Percentiles rank a stretch among this genome's conserved stretches.
phyloP scores from a whole-genome alignment of 2,113 vertebrate species.

The Nerophis ophidion region DNA sequence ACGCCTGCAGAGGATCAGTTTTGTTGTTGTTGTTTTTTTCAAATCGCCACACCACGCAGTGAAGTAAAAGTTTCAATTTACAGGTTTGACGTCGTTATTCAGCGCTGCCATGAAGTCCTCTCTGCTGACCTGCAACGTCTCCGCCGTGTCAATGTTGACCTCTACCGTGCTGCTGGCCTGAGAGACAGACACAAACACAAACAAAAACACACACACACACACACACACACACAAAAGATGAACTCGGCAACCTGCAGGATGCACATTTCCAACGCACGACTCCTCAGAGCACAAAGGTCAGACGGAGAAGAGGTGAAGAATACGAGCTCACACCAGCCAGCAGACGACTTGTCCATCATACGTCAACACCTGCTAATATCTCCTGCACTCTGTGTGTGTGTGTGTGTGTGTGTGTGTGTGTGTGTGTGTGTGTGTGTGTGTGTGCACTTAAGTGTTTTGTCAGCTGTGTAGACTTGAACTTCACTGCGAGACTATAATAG shows the following conservation, averaged over 20 bases:
- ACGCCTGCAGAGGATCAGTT: constrained; percentile 71
- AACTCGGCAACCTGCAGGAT: background rate
- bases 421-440: background rate
- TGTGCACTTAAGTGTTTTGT: constrained; percentile 17
- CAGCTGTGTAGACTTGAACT: constrained; percentile 34
- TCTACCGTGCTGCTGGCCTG: constrained; percentile 95
- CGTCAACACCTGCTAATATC: constrained; percentile 83
- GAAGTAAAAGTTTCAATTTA: constrained; percentile 49
- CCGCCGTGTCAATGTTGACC: constrained; percentile 95
- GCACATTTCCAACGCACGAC: constrained; percentile 20
- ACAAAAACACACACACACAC: background rate
- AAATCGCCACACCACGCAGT: too few species aligned
- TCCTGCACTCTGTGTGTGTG: constrained; percentile 13
- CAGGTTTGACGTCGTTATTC: constrained; percentile 97
- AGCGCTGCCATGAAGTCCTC: constrained; percentile 89
- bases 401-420: background rate
- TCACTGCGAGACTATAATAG: constrained; percentile 54
- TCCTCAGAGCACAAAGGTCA: constrained; percentile 53
- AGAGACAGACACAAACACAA: background rate
- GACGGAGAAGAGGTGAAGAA: constrained; percentile 22
- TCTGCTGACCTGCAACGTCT: constrained; percentile 88
- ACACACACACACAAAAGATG: background rate
- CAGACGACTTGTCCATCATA: constrained; percentile 61
- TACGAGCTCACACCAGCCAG: constrained; percentile 36
- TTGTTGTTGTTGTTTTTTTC: too few species aligned